These are phyloP conservation scores for Ceratosolen fusciceps DNA, from an alignment of 1,140 invertebrate genomes.

Conservation along the genomic window DNA sequence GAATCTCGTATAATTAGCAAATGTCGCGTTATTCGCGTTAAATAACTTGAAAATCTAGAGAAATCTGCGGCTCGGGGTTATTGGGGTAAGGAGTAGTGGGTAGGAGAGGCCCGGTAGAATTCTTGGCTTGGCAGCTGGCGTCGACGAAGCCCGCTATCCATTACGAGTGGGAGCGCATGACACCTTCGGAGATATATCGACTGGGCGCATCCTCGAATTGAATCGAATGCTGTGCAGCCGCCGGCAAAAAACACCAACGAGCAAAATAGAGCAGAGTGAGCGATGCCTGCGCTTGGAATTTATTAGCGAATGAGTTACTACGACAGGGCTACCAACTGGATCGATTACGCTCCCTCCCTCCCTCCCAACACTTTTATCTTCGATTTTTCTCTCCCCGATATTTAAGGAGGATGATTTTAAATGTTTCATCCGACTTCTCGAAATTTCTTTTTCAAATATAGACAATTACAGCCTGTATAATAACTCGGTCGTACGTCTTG, in stretches of 20 bases:
- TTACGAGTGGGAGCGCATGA: conserved; percentile 67
- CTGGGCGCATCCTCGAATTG: conserved; percentile 70
- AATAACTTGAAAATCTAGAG: too few relatives aligned
- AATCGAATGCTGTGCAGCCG: conserved; percentile 64
- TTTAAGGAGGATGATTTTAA: too few relatives aligned
- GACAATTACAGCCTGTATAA: too few relatives aligned
- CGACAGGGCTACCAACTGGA: neutral
- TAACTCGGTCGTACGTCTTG: too few relatives aligned
- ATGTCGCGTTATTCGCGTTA: too few relatives aligned
- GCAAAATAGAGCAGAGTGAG: conserved; percentile 62
- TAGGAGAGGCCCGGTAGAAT: too few relatives aligned
- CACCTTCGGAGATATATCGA: conserved; percentile 70
- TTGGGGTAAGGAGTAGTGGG: too few relatives aligned
- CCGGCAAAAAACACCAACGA: conserved; percentile 70
- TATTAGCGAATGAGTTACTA: conserved; percentile 69
- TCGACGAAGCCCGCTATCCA: conserved; percentile 68
- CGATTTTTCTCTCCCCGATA: neutral
- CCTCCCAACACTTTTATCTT: neutral
- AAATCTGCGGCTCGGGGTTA: too few relatives aligned
- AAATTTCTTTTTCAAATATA: too few relatives aligned
- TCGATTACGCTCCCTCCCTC: neutral
- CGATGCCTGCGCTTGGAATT: conserved; percentile 60
- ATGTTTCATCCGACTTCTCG: too few relatives aligned
- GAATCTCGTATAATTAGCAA: too few relatives aligned
- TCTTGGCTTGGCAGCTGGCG: conserved; percentile 69